Evolutionary conservation across 1,140 invertebrate species (phyloP).

Genomic region (Holcopasites calliopsidis): DNA sequence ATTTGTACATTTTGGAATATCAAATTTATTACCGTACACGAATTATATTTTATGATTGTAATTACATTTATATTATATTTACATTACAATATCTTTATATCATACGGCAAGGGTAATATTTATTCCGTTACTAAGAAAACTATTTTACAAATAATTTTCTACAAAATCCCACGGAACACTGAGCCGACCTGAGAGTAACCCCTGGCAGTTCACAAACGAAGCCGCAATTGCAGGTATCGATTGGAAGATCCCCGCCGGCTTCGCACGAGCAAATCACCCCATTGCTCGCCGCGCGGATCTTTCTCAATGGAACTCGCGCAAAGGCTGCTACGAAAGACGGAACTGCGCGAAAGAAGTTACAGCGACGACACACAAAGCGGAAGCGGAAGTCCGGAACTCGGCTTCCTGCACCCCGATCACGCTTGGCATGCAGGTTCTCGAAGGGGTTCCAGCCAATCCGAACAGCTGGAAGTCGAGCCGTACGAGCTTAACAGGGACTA

Average conservation of each 20-base stretch:
- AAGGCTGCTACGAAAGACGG: conserved; percentile 82
- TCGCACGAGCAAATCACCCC: conserved; percentile 84
- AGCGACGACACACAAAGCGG: conserved; percentile 78
- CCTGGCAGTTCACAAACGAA: no score
- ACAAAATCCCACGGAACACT: no score
- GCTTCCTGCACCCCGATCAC: conserved; percentile 90
- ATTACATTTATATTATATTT: no score
- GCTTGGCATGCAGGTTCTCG: conserved; percentile 88
- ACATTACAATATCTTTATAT: no score
- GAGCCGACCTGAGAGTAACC: no score
- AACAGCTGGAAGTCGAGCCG: conserved; percentile 90
- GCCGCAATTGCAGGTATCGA: conserved; percentile 84
- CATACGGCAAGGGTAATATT: no score
- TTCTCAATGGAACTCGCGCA: conserved; percentile 82
- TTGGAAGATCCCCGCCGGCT: conserved; percentile 88
- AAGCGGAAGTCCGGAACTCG: conserved; percentile 78
- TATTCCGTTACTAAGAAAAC: no score
- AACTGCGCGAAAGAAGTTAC: conserved; percentile 75
- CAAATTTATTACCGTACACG: no score
- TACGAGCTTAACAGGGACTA: conserved; percentile 92
- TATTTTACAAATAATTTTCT: no score
- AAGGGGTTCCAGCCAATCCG: conserved; percentile 91
- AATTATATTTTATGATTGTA: no score
- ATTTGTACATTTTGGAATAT: no score
- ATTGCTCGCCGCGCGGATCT: conserved; percentile 89